Base-by-base conservation (phyloP, 2,113 vertebrate genomes). In the Callopanchax toddi region DNA sequence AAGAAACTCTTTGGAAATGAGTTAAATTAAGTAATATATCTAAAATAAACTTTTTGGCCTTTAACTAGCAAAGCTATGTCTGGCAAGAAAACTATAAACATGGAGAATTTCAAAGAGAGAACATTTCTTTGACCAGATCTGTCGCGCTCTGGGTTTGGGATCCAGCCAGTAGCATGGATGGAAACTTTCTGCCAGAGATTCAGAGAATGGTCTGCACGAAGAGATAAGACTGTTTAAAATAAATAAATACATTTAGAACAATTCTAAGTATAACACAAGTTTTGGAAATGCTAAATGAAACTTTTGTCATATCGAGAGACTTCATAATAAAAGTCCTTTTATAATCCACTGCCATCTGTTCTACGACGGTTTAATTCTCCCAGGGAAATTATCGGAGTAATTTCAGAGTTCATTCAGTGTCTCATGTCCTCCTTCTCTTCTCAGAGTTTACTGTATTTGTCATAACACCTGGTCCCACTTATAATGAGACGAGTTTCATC, bases 401-500 rank as follows among this genome's bases (percentile, higher is more conserved):
- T 50, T n/a, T 43, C 40, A n/a, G 17, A 9, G 11, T 29, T 29
- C 26, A 29, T 29, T 7, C 26, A 8, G 12, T 16, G 18, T 11
- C 17, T 51, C 25, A 1, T 4, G 6, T n/a, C 9, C 11, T 52
- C 32, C 5, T 11, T 16, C 20, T 6, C 26, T 32, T 11, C 1
- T 32, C n/a, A n/a, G 0, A 54, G 37, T 17, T 18, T 55, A 10
- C 20, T 22, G 4, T 18, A 58, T 44, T 32, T 22, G 5, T 55
- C 29, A 15, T 46, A 36, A 26, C n/a, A 43, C 20, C 32, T 5
- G 54, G 15, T 46, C 37, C 22, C 29, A 5, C 23, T 32, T 40
- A 12, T 59, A 36, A 56, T n/a, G 15, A 40, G 22, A 50, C 59
- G n/a, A 71, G 21, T 23, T 40, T 29, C 18, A 5, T 22, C 50